Evolutionary conservation across 1,140 invertebrate genomes (phyloP).

Genomic region (Aphidius gifuensis): DNA sequence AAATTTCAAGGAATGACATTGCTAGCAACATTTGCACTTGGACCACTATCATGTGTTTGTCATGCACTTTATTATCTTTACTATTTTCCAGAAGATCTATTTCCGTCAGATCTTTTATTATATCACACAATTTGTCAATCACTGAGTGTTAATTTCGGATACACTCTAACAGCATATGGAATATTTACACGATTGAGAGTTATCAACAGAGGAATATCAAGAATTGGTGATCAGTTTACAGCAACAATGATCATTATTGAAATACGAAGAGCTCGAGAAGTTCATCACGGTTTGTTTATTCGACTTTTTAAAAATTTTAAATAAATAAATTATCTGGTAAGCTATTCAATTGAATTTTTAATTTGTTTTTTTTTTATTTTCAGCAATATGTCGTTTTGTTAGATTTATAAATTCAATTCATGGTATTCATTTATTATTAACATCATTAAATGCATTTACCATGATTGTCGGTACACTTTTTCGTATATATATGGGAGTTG

Average conservation of each 20-base stretch:
- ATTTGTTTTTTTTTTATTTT: constrained; percentile 3
- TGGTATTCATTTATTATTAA: constrained; percentile 34
- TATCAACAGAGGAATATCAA: constrained; percentile 30
- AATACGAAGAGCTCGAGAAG: constrained; percentile 31
- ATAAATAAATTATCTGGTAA: background rate
- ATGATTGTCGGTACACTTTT: constrained; percentile 40
- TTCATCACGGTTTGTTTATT: constrained; percentile 30
- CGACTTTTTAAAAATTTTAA: background rate
- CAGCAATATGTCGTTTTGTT: constrained; percentile 33
- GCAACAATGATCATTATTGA: constrained; percentile 29
- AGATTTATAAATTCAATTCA: constrained; percentile 33
- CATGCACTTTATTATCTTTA: constrained; percentile 38
- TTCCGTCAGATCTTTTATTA: constrained; percentile 36
- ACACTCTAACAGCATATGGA: constrained; percentile 30
- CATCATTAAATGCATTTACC: constrained; percentile 39
- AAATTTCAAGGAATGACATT: constrained; percentile 28
- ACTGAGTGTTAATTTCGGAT: constrained; percentile 34
- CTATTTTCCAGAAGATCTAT: constrained; percentile 33
- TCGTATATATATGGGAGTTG: constrained; percentile 41
- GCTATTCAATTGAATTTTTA: background rate
- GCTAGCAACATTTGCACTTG: constrained; percentile 18
- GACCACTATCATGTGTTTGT: constrained; percentile 28
- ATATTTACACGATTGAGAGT: constrained; percentile 30
- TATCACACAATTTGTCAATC: constrained; percentile 40
- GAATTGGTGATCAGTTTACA: constrained; percentile 19